phyloP scores from a whole-genome alignment of 2,113 vertebrate genomes.

The Myotis davidii region DNA sequence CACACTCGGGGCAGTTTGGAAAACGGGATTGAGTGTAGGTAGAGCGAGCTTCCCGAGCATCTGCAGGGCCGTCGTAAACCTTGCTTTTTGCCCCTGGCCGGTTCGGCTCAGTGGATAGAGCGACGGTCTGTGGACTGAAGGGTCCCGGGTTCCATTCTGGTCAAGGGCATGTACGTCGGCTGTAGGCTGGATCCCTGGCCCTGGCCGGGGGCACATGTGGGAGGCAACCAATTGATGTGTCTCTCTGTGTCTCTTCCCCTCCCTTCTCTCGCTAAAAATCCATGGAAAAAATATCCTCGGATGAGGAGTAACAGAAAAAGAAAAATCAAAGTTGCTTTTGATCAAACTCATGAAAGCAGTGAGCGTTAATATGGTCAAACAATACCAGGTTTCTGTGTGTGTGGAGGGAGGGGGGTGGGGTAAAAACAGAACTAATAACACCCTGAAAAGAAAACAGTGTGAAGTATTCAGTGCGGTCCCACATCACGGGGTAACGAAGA shows the following conservation, averaged over 20 bases:
- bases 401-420: not conserved
- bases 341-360: constrained; percentile 21
- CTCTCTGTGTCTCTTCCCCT: too few relatives aligned
- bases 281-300: too few relatives aligned
- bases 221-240: too few relatives aligned
- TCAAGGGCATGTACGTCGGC: too few relatives aligned
- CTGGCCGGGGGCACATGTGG: too few relatives aligned
- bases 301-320: too few relatives aligned
- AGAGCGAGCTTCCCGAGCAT: not conserved
- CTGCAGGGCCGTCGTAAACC: not conserved
- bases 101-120: too few relatives aligned
- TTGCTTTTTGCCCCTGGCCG: constrained; percentile 2
- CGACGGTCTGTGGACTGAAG: too few relatives aligned
- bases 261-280: too few relatives aligned
- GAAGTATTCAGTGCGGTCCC: not conserved
- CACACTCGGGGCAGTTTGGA: not conserved
- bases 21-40: not conserved
- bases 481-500: not conserved
- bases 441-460: not conserved
- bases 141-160: too few relatives aligned
- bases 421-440: constrained; percentile 27
- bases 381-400: not conserved
- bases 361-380: constrained; percentile 25
- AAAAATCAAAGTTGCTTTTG: constrained; percentile 20
- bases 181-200: too few relatives aligned